Evolutionary conservation across 1,140 invertebrate species (phyloP), one percentile per base, ranked within the genome.

Genomic region (Aphidius ervi): DNA sequence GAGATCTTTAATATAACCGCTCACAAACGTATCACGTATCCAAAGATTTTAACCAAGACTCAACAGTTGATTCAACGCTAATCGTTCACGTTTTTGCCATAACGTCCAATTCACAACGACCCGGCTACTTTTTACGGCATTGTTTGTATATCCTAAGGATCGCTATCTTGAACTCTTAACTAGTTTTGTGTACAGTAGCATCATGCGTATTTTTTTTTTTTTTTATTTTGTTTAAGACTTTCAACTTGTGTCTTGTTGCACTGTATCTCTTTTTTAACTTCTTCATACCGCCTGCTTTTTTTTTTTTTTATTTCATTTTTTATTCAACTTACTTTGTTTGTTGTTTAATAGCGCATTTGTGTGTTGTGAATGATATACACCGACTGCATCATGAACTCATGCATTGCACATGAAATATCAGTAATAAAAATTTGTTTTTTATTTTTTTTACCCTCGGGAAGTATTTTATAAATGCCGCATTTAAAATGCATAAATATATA

Each of bases 51-150:
- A 7, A 7, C 20, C 23, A 58, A 58, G 40, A 39, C 57, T 52
- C 31, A 60, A 65, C 59, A 73, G 71, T 73, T 73, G 72, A 76
- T 67, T 72, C 67, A 67, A 64, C 71, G 67, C 76, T 78, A 78
- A 78, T 78, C 76, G 76, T 78, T 77, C 75, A 78, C 76, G 75
- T 78, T 78, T 78, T 78, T 69, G 74, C 75, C 72, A 78, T 78
- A 78, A 78, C 69, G 65, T 61, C 68, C 68, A 74, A 69, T 74
- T 76, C 73, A 69, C 66, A 64, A 66, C 62, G 64, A 46, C 65
- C 59, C 61, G 65, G 68, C 69, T 75, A 75, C 72, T 77, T 31
- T 31, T 75, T 78, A 74, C 69, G 70, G 70, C 68, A 77, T 78
- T 77, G 73, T 76, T 74, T 72, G 63, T 66, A 31, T 31, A 58